These are phyloP conservation scores for Myripristis murdjan DNA, from an alignment of 2,797 vertebrate genomes.

Conservation along the genomic window DNA sequence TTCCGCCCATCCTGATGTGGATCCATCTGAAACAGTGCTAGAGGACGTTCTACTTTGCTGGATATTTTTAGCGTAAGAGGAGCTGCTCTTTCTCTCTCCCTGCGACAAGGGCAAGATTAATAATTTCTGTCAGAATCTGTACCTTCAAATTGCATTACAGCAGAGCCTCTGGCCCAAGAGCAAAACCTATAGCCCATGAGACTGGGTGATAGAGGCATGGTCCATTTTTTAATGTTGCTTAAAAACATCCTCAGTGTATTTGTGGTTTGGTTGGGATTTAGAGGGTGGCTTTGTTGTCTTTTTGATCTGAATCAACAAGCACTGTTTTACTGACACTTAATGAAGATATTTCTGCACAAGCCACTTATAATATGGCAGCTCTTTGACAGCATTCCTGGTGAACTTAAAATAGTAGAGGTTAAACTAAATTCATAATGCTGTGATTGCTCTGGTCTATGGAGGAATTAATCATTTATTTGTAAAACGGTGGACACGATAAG, in stretches of 20 bases:
- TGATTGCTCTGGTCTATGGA: slow-evolving; percentile 36
- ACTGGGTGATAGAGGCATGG: slow-evolving; percentile 39
- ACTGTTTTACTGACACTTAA: slow-evolving; percentile 24
- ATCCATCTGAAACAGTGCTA: slow-evolving; percentile 59
- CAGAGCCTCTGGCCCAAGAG: slow-evolving; percentile 54
- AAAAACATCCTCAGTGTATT: slow-evolving; percentile 21
- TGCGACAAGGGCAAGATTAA: slow-evolving; percentile 80
- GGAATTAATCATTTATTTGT: slow-evolving; percentile 50
- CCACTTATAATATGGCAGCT: slow-evolving; percentile 21
- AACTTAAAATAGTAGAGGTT: slow-evolving; percentile 52
- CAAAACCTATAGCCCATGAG: slow-evolving; percentile 39
- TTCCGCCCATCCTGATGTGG: slow-evolving; percentile 41
- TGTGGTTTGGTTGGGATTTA: slow-evolving; percentile 31
- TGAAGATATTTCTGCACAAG: slow-evolving; percentile 32
- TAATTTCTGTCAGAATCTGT: slow-evolving; percentile 80
- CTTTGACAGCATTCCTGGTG: slow-evolving; percentile 37
- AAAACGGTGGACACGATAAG: slow-evolving; percentile 54
- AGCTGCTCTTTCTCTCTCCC: slow-evolving; percentile 70
- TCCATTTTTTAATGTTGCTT: slow-evolving; percentile 34
- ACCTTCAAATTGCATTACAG: slow-evolving; percentile 65
- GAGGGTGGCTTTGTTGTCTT: slow-evolving; percentile 5
- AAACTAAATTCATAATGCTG: slow-evolving; percentile 30
- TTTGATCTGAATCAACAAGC: slow-evolving; percentile 27
- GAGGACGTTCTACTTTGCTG: slow-evolving; percentile 78
- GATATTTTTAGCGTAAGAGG: slow-evolving; percentile 86